Conservation (phyloP, 2,888 invertebrate species). For the Poecilobothrus nobilitatus region DNA sequence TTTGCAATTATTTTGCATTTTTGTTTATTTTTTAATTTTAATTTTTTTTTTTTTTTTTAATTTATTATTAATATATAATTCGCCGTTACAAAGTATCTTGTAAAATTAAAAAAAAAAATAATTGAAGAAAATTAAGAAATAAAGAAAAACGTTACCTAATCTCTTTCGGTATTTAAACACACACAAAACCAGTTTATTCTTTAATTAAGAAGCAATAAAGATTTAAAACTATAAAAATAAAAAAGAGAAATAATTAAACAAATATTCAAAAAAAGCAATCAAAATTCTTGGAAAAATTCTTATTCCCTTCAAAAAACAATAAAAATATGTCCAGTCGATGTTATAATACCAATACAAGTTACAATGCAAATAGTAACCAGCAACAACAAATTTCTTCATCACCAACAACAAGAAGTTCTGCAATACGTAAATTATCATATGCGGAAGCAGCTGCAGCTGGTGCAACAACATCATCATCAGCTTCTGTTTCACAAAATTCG, state of each 20-base stretch:
- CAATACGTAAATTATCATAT: conserved; percentile 33
- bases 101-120: background rate
- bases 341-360: background rate
- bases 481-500: background rate
- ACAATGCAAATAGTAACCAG: conserved; percentile 12
- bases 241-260: background rate
- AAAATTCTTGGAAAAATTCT: background rate
- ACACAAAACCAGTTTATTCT: background rate
- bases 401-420: conserved; percentile 23
- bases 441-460: conserved; percentile 23
- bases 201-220: background rate
- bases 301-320: background rate
- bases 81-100: background rate
- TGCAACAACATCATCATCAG: conserved; percentile 13
- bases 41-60: conserved; percentile 1
- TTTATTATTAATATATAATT: background rate
- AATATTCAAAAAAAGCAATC: background rate
- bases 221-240: background rate
- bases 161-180: background rate
- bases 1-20: conserved; percentile 1
- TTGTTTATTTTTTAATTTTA: background rate
- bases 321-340: conserved; percentile 8
- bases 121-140: background rate
- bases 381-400: conserved; percentile 22
- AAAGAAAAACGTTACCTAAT: background rate